Evolutionary conservation across 2,888 invertebrate genomes (phyloP).

Genomic region (Sarcophaga rosellei): DNA sequence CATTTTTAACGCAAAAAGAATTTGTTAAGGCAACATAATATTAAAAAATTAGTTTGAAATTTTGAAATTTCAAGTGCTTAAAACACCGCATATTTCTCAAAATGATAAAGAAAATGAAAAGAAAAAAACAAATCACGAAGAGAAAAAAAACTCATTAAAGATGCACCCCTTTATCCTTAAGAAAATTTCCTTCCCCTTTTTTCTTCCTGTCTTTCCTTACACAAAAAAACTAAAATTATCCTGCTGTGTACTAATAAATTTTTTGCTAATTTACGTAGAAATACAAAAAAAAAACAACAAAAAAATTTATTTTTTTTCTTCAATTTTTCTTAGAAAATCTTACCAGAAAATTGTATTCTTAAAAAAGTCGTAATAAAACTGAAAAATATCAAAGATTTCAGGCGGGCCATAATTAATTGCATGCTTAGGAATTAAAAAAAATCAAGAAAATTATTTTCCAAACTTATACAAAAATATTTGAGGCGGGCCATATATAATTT

Average conservation of each 20-base stretch:
- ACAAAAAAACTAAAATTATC: constrained; percentile 46
- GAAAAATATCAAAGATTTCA: background rate
- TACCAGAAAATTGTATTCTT: background rate
- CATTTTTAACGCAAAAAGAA: too few relatives aligned
- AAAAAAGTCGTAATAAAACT: background rate
- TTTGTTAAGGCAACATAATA: constrained; percentile 15
- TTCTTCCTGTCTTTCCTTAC: background rate
- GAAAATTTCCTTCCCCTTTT: background rate
- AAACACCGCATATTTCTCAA: constrained; percentile 67
- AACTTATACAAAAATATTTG: background rate
- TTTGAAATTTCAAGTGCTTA: constrained; percentile 75
- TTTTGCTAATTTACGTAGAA: constrained; percentile 32
- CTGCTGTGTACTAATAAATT: constrained; percentile 53
- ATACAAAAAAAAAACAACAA: background rate
- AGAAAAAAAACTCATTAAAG: constrained; percentile 48
- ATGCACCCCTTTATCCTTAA: constrained; percentile 57
- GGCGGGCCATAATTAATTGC: background rate
- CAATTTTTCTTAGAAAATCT: background rate
- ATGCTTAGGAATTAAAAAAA: background rate
- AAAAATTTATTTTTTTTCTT: background rate
- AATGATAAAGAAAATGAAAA: background rate
- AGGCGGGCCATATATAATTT: background rate
- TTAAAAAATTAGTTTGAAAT: constrained; percentile 28
- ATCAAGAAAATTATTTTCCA: background rate
- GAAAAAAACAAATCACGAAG: background rate